phyloP scores from a whole-genome alignment of 2,113 vertebrate species.

The Cromileptes altivelis region DNA sequence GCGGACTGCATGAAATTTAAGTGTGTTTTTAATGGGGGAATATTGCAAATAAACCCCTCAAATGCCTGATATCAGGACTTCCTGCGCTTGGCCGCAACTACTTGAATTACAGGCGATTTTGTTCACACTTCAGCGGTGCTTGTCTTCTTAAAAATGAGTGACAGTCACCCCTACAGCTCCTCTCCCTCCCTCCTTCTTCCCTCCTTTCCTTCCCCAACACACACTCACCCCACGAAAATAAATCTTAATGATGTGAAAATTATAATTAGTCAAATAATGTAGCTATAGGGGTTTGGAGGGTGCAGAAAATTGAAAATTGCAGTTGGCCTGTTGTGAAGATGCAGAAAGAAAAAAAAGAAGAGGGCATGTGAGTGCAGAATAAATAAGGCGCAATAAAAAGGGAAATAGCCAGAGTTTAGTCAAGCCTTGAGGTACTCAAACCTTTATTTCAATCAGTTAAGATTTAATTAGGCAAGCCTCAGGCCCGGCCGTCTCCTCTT shows the following conservation, averaged over 20 bases:
- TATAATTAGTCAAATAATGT: slow-evolving; percentile 93
- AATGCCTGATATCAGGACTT: slow-evolving; percentile 89
- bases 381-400: slow-evolving; percentile 84
- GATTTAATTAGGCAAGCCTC: slow-evolving; percentile 95
- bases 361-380: slow-evolving; percentile 71
- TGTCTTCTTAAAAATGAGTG: slow-evolving; percentile 95
- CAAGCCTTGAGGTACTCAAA: slow-evolving; percentile 87
- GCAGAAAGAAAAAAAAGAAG: slow-evolving; percentile 14
- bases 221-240: slow-evolving; percentile 73
- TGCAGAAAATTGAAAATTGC: slow-evolving; percentile 80
- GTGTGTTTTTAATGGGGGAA: background rate
- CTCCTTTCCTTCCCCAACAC: slow-evolving; percentile 63
- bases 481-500: slow-evolving; percentile 89
- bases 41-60: slow-evolving; percentile 1
- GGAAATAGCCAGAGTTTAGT: slow-evolving; percentile 89
- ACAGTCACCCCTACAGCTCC: slow-evolving; percentile 82
- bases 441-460: slow-evolving; percentile 95
- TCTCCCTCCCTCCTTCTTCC: slow-evolving; percentile 62
- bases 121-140: slow-evolving; percentile 93
- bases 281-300: slow-evolving; percentile 90
- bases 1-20: background rate
- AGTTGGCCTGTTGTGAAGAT: slow-evolving; percentile 76
- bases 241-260: slow-evolving; percentile 93
- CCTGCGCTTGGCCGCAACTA: slow-evolving; percentile 85
- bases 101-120: slow-evolving; percentile 90